Conservation (phyloP, 2,797 vertebrate genomes). For the Danio aesculapii region DNA sequence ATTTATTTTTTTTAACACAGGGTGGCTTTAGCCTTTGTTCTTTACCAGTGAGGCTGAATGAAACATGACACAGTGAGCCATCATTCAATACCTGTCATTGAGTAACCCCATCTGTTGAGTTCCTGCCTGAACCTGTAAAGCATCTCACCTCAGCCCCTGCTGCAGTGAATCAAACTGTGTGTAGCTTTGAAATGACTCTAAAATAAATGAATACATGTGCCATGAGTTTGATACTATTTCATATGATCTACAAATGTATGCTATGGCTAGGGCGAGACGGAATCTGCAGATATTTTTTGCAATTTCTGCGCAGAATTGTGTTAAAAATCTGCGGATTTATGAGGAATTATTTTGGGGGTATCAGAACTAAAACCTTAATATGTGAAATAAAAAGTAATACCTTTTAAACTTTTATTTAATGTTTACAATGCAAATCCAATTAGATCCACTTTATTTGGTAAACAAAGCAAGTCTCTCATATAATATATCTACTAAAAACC, state of each 20-base stretch:
- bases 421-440: no score
- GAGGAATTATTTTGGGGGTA: no score
- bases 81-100: conserved; percentile 38
- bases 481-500: no score
- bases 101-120: conserved; percentile 22
- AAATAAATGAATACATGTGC: not conserved
- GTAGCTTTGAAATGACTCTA: not conserved
- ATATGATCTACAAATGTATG: not conserved
- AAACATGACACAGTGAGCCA: conserved; percentile 47
- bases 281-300: no score
- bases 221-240: not conserved
- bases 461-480: no score
- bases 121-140: conserved; percentile 37
- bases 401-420: no score
- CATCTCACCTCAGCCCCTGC: conserved; percentile 1
- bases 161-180: not conserved
- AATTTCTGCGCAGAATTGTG: no score
- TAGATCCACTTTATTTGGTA: no score
- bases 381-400: no score
- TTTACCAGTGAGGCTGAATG: conserved; percentile 23
- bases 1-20: not conserved
- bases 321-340: no score
- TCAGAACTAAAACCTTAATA: no score
- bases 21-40: conserved; percentile 26
- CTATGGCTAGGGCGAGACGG: no score